Evolutionary conservation across 2,797 vertebrate species (phyloP).

Genomic region (Pitangus sulphuratus): DNA sequence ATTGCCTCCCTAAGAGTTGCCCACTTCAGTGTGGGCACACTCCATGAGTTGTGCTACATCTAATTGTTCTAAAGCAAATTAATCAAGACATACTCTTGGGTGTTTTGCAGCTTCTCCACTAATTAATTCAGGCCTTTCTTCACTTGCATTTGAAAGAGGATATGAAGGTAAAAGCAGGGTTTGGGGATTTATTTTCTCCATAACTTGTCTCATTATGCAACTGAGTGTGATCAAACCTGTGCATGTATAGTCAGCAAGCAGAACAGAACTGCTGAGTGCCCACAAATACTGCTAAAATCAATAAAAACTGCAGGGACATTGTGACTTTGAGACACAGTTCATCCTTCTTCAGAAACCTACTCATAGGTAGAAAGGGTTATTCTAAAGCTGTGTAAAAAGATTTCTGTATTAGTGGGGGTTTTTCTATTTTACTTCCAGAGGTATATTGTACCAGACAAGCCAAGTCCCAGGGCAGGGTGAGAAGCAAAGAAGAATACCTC

Average conservation of each 20-base stretch:
- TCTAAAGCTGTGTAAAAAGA: neutral
- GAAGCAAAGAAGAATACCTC: neutral
- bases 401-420: neutral
- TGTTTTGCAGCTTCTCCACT: neutral
- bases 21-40: neutral
- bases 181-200: neutral
- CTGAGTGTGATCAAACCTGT: neutral
- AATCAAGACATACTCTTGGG: neutral
- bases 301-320: neutral
- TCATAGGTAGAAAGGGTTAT: neutral
- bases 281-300: neutral
- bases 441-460: neutral
- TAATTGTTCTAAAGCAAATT: neutral
- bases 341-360: neutral
- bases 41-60: neutral
- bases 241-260: neutral
- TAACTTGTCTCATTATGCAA: neutral
- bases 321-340: neutral
- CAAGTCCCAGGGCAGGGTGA: neutral
- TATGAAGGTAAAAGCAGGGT: neutral
- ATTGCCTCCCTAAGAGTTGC: neutral
- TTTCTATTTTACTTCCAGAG: neutral
- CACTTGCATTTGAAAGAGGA: neutral
- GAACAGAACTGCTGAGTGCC: slow-evolving; percentile 16
- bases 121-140: neutral